A percentile compares a stretch with the other conserved stretches of the same genome.
These are phyloP conservation scores for Dendrocincla fuliginosa DNA, from an alignment of 2,797 vertebrate species.

Conservation along the genomic window DNA sequence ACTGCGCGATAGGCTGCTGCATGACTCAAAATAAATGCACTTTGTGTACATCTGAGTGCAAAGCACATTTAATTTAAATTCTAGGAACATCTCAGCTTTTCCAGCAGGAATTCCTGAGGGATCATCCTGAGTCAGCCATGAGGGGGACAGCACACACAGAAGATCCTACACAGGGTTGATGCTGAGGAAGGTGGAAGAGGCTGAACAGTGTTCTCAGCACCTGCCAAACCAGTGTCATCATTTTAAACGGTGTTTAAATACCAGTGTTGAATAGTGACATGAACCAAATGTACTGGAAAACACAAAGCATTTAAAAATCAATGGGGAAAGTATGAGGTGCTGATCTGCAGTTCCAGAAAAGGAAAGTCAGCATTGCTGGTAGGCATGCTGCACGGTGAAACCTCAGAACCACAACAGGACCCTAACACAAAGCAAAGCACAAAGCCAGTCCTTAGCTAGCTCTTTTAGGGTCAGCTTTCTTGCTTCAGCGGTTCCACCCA, in stretches of 20 bases:
- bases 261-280: not conserved
- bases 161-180: not conserved
- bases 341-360: not conserved
- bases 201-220: not conserved
- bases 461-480: not conserved
- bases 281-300: not conserved
- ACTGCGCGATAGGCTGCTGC: not conserved
- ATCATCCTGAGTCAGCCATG: not conserved
- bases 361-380: not conserved
- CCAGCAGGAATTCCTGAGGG: not conserved
- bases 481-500: not conserved
- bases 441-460: not conserved
- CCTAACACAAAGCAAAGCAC: not conserved
- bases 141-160: not conserved
- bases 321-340: not conserved
- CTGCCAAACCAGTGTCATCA: not conserved
- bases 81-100: not conserved
- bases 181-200: not conserved
- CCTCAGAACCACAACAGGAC: not conserved
- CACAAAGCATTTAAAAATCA: not conserved
- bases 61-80: not conserved
- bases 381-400: not conserved
- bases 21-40: not conserved
- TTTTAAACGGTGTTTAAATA: not conserved
- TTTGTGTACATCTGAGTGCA: not conserved